phyloP scores from a whole-genome alignment of 2,888 invertebrate genomes.

The Eilema griseolum region DNA sequence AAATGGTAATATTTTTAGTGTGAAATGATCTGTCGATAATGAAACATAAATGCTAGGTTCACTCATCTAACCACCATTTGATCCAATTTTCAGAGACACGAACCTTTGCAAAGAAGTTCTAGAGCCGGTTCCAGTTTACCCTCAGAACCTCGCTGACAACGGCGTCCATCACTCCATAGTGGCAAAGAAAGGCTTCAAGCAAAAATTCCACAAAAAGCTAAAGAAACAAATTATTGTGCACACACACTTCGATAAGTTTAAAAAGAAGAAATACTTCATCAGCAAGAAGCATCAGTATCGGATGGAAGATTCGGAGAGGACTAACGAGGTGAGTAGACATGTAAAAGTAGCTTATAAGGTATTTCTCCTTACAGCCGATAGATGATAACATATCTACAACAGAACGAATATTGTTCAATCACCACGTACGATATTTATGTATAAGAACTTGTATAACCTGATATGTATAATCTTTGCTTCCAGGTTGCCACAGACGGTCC shows the following conservation, averaged over 20 bases:
- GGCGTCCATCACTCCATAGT: slow-evolving; percentile 76
- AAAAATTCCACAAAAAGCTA: slow-evolving; percentile 71
- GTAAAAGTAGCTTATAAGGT: background rate
- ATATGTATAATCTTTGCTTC: background rate
- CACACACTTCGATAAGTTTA: slow-evolving; percentile 63
- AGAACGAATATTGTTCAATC: too few species aligned
- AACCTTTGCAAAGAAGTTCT: slow-evolving; percentile 69
- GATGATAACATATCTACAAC: too few species aligned
- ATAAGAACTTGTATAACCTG: background rate
- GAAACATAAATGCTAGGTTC: too few species aligned
- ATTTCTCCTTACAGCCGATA: background rate
- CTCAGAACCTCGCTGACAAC: slow-evolving; percentile 66
- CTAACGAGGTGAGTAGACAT: slow-evolving; percentile 59
- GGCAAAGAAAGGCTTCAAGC: slow-evolving; percentile 76
- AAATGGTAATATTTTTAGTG: too few species aligned
- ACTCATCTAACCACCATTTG: too few species aligned
- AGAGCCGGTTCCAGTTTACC: slow-evolving; percentile 62
- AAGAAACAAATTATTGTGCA: slow-evolving; percentile 70
- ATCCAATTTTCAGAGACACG: slow-evolving; percentile 56
- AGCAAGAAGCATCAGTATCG: slow-evolving; percentile 66
- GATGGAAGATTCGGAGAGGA: slow-evolving; percentile 55
- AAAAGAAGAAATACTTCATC: slow-evolving; percentile 70
- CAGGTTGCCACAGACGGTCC: slow-evolving; percentile 66
- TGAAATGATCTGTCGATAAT: too few species aligned
- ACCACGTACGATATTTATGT: too few species aligned